Conservation (phyloP, 2,888 invertebrate genomes). For the Eretmocerus hayati region DNA sequence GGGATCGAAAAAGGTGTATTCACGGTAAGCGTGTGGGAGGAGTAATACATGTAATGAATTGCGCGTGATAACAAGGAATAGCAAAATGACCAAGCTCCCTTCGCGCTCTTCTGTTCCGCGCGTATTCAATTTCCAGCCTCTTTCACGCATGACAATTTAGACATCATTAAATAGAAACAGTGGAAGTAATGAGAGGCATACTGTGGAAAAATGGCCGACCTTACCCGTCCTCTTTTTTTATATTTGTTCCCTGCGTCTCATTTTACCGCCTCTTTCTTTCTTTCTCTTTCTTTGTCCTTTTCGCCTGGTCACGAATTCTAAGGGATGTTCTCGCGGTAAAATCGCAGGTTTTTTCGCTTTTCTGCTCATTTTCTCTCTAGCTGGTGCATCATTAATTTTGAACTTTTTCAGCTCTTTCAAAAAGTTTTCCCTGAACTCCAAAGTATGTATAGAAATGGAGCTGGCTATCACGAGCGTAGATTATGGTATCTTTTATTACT, state of each 20-base stretch:
- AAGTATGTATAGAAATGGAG: too few species aligned
- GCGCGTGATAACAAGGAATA: slow-evolving; percentile 17
- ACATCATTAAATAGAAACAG: slow-evolving; percentile 37
- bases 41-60: too few species aligned
- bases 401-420: slow-evolving; percentile 17
- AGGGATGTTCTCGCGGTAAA: slow-evolving; percentile 29
- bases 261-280: not conserved
- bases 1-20: too few species aligned
- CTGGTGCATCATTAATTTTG: slow-evolving; percentile 24
- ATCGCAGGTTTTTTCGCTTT: too few species aligned
- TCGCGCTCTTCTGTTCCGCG: slow-evolving; percentile 8
- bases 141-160: slow-evolving; percentile 33
- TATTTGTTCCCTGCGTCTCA: slow-evolving; percentile 2
- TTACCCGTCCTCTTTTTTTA: not conserved
- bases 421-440: too few species aligned
- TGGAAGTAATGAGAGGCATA: slow-evolving; percentile 23
- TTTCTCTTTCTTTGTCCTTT: slow-evolving; percentile 1
- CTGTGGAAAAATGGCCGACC: slow-evolving; percentile 27
- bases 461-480: too few species aligned
- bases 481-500: too few species aligned
- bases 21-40: too few species aligned
- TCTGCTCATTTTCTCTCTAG: slow-evolving; percentile 17
- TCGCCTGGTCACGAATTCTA: slow-evolving; percentile 25
- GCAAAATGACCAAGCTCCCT: slow-evolving; percentile 14
- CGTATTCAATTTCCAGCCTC: slow-evolving; percentile 21